phyloP scores from a whole-genome alignment of 2,113 vertebrate genomes.

The Columba livia region DNA sequence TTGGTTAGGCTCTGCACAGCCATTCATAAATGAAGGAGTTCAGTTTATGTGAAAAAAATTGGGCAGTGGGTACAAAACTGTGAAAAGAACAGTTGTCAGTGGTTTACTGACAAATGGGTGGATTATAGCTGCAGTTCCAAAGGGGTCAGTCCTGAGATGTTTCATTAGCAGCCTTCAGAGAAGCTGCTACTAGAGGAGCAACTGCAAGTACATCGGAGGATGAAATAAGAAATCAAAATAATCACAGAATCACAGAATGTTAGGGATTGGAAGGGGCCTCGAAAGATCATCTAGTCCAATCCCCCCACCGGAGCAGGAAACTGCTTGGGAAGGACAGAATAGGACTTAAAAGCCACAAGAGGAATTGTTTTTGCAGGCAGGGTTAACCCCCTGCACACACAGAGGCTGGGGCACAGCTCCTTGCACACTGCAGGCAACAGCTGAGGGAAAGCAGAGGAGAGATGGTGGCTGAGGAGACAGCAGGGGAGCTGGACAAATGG shows the following conservation, averaged over 20 bases:
- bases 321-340: no score
- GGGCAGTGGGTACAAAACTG: not conserved
- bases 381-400: not conserved
- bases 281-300: no score
- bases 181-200: not conserved
- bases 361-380: not conserved
- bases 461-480: not conserved
- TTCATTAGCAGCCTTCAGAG: not conserved
- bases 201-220: not conserved
- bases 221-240: not conserved
- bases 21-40: fast-evolving
- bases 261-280: no score
- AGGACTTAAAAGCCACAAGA: not conserved
- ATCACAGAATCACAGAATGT: not conserved
- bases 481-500: not conserved
- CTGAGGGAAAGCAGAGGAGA: not conserved
- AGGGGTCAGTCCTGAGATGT: not conserved
- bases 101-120: not conserved
- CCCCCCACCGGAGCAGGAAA: no score
- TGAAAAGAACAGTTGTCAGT: not conserved
- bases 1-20: not conserved
- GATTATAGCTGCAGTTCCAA: not conserved
- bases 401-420: not conserved
- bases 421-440: not conserved
- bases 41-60: not conserved